Evolutionary conservation across 2,797 vertebrate genomes (phyloP).

Genomic region (Sebastes flavidus): DNA sequence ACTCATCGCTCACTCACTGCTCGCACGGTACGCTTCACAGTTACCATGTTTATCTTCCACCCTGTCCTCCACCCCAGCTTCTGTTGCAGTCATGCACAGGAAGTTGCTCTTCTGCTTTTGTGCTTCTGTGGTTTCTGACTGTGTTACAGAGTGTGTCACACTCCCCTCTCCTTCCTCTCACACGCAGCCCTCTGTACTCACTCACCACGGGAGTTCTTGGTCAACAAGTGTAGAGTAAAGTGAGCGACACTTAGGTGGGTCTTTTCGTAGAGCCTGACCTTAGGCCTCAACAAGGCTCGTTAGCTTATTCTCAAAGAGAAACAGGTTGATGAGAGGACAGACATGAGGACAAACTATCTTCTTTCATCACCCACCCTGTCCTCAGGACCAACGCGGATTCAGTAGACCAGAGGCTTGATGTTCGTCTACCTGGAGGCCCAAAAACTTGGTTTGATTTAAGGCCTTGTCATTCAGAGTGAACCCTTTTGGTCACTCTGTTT

Average conservation of each 20-base stretch:
- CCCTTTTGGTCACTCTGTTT: constrained; percentile 25
- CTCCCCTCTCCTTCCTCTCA: constrained; percentile 73
- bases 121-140: constrained; percentile 80
- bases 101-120: constrained; percentile 86
- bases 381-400: constrained; percentile 35
- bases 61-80: constrained; percentile 52
- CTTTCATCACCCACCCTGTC: constrained; percentile 34
- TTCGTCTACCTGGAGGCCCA: constrained; percentile 5
- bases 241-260: not conserved
- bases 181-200: constrained; percentile 30
- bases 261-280: not conserved
- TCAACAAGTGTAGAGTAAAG: constrained; percentile 9
- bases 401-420: constrained; percentile 38
- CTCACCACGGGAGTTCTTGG: constrained; percentile 27
- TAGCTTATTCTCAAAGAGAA: not conserved
- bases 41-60: constrained; percentile 44
- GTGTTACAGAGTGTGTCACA: constrained; percentile 52
- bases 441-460: constrained; percentile 39
- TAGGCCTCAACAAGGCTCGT: not conserved
- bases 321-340: constrained; percentile 23
- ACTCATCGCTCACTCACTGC: constrained; percentile 1
- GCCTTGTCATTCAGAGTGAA: constrained; percentile 32
- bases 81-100: constrained; percentile 76
- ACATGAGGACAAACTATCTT: constrained; percentile 47
- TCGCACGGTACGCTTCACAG: not conserved